Conservation (phyloP, 2,888 invertebrate species). For the Stenoptilia bipunctidactyla region DNA sequence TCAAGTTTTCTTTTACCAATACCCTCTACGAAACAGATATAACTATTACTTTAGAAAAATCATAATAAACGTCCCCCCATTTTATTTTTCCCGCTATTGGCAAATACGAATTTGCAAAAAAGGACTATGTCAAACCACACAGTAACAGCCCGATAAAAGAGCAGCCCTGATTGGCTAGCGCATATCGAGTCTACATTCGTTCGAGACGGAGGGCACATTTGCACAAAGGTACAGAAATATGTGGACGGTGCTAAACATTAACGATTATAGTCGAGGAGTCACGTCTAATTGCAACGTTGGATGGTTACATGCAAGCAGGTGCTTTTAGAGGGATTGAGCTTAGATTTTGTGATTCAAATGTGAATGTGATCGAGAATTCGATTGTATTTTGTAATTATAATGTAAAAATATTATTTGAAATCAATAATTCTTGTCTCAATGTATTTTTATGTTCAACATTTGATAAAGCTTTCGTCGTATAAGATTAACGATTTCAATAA, state of each 20-base stretch:
- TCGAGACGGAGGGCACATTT: constrained; percentile 51
- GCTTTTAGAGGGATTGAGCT: constrained; percentile 4
- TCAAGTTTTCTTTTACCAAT: too few species aligned
- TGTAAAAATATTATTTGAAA: neutral
- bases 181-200: constrained; percentile 13
- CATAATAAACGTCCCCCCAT: too few species aligned
- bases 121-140: neutral
- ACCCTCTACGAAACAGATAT: too few species aligned
- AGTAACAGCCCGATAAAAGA: constrained; percentile 14
- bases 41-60: too few species aligned
- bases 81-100: too few species aligned
- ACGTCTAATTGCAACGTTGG: constrained; percentile 62
- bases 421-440: constrained; percentile 1
- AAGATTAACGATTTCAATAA: too few species aligned
- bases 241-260: constrained; percentile 67
- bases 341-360: neutral
- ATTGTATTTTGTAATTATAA: too few species aligned
- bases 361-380: too few species aligned
- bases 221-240: constrained; percentile 66
- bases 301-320: constrained; percentile 26
- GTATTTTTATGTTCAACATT: too few species aligned
- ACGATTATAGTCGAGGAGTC: constrained; percentile 66
- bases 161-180: constrained; percentile 22
- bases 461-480: too few species aligned
- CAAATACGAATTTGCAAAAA: constrained; percentile 3